Conservation (phyloP, 1,140 invertebrate genomes). For the Drosophila guanche region DNA sequence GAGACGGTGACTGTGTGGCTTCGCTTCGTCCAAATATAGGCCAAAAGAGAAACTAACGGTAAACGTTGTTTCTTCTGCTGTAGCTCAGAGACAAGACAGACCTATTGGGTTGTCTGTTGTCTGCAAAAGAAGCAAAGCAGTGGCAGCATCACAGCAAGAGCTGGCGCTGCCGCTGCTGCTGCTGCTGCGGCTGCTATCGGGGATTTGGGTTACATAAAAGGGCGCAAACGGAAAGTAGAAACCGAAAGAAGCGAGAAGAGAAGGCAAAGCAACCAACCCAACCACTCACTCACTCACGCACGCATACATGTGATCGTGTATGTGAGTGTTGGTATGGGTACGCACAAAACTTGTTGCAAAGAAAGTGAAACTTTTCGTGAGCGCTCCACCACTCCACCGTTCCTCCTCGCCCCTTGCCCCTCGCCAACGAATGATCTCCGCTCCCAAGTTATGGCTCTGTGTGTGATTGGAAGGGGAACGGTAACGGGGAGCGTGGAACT, state of each 20-base stretch:
- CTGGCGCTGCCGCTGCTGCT: slow-evolving; percentile 4
- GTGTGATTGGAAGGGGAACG: slow-evolving; percentile 33
- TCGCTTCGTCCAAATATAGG: slow-evolving; percentile 73
- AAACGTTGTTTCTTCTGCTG: slow-evolving; percentile 51
- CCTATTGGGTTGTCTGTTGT: slow-evolving; percentile 18
- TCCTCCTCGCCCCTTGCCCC: not conserved
- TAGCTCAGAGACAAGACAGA: slow-evolving; percentile 32
- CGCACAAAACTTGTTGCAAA: slow-evolving; percentile 78
- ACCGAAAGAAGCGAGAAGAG: slow-evolving; percentile 59
- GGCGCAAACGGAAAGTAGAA: slow-evolving; percentile 80
- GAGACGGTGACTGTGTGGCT: slow-evolving; percentile 29
- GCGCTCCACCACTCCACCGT: not conserved
- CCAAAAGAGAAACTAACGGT: slow-evolving; percentile 83
- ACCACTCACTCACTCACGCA: too few relatives aligned
- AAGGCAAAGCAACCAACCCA: not conserved
- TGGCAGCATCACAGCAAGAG: too few relatives aligned
- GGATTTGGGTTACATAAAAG: slow-evolving; percentile 82
- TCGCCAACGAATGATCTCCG: not conserved
- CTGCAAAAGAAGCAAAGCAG: slow-evolving; percentile 24
- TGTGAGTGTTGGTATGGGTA: slow-evolving; percentile 23
- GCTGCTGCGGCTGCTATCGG: slow-evolving; percentile 15
- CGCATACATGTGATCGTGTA: not conserved
- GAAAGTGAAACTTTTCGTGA: slow-evolving; percentile 76
- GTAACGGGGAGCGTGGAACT: slow-evolving; percentile 16
- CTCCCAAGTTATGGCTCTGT: not conserved